Base-by-base conservation (phyloP, 2,888 invertebrate species). In the Gonocerus acuteangulatus region DNA sequence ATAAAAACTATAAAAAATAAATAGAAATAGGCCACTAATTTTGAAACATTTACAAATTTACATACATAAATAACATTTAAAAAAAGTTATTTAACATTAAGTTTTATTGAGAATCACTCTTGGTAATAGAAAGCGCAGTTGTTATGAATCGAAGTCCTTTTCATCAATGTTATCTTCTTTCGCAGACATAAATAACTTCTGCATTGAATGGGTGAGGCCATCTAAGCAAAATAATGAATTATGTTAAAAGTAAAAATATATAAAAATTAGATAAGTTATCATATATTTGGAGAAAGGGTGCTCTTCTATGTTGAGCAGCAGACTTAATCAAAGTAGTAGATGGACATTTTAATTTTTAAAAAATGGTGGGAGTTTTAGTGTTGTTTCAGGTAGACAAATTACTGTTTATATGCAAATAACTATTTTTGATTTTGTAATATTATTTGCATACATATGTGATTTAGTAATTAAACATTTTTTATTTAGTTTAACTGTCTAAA, bases 141-240 rank as follows among this genome's bases (percentile, higher is more conserved):
- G 39, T 44, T 54, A 54, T 15, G 22, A 54, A 42, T 36, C 21
- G 16, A 22, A 54, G n/a, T 54, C 54, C 39, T 62, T 57, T 47
- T 64, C 62, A 19, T 64, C 64, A 9, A 64, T 27, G 15, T 64
- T 61, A 39, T 89, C 88, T 77, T 90, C 89, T 63, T 83, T 86
- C 11, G 91, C 86, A 11, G 87, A 84, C 69, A 88, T 71, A 70
- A 90, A 87, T 63, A 89, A 67, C 71, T 86, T 87, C 71, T 88
- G 88, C 65, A 84, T 80, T 2, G 76, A 66, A 63, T 78, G 76
- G 0, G 87, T 87, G 62, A 81, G 72, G 70, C 77, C 76, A 32
- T 73, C 85, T 85, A 77, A 56, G 79, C 79, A 69, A 66, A 48
- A 61, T 62, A 65, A 44, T 44, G 11, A 22, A 27, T 7, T 16